Conservation (phyloP, 2,888 invertebrate species). For the Ophion ellenae region DNA sequence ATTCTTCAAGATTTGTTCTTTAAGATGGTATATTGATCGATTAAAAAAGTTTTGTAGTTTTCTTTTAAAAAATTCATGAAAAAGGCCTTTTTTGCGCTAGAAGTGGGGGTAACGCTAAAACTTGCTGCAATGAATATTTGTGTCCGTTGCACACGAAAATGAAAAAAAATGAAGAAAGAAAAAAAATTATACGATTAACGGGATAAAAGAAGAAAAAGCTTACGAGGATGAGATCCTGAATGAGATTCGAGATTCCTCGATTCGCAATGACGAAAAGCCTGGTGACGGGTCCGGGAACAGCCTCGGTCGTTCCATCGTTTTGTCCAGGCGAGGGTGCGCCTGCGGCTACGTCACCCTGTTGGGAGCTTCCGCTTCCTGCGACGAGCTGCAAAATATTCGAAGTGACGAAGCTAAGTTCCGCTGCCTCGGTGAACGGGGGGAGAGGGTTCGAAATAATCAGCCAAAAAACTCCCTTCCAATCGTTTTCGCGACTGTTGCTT, state of each 20-base stretch:
- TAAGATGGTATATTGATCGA: too few relatives aligned
- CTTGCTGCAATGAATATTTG: not conserved
- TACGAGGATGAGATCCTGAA: conserved; percentile 95
- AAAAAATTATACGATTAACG: not conserved
- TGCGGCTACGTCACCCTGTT: conserved; percentile 85
- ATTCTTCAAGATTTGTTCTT: too few relatives aligned
- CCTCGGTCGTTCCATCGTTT: conserved; percentile 90
- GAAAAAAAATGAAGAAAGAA: not conserved
- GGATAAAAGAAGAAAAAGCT: conserved; percentile 75
- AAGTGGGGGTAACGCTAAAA: too few relatives aligned
- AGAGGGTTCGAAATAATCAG: not conserved
- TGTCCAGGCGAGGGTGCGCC: conserved; percentile 82
- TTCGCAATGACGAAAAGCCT: conserved; percentile 94
- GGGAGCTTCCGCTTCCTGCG: conserved; percentile 89
- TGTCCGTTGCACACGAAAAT: not conserved
- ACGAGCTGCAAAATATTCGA: conserved; percentile 87
- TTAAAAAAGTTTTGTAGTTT: too few relatives aligned
- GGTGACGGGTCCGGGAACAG: conserved; percentile 94
- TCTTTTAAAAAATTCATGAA: too few relatives aligned
- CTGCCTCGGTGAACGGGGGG: too few relatives aligned
- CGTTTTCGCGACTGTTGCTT: not conserved
- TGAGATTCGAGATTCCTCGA: conserved; percentile 93
- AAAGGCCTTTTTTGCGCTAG: too few relatives aligned
- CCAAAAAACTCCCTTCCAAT: not conserved
- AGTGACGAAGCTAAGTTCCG: conserved; percentile 62